These are phyloP conservation scores for Drosophila tristis DNA, from an alignment of 1,140 invertebrate species.

Conservation along the genomic window DNA sequence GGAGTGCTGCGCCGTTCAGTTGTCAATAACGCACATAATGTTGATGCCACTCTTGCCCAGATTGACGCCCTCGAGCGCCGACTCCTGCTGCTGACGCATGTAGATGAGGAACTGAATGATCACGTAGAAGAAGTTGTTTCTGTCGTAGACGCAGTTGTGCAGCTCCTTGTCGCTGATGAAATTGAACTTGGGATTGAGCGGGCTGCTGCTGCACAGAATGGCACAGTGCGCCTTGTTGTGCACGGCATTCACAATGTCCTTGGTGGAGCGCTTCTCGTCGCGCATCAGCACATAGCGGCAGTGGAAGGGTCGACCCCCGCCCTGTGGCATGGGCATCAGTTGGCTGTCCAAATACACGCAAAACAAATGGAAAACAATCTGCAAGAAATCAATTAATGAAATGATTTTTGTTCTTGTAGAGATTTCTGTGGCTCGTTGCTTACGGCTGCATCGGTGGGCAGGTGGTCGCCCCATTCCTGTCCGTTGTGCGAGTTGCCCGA, in stretches of 20 bases:
- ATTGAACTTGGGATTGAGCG: constrained; percentile 80
- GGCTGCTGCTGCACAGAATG: constrained; percentile 69
- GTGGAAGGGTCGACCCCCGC: constrained; percentile 91
- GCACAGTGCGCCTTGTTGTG: constrained; percentile 81
- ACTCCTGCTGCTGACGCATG: constrained; percentile 90
- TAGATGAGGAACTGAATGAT: constrained; percentile 91
- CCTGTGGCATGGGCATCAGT: constrained; percentile 90
- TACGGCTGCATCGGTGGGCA: constrained; percentile 92
- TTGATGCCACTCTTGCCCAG: constrained; percentile 91
- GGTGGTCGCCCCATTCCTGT: constrained; percentile 91
- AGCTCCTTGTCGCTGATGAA: constrained; percentile 84
- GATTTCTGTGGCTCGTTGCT: constrained; percentile 51
- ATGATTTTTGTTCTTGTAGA: no score
- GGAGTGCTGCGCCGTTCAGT: constrained; percentile 57
- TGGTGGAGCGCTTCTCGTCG: constrained; percentile 83
- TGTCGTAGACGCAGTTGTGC: constrained; percentile 86
- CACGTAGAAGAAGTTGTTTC: constrained; percentile 93
- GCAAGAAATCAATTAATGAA: background rate
- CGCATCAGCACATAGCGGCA: constrained; percentile 83
- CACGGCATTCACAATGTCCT: constrained; percentile 80
- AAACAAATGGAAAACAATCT: constrained; percentile 93
- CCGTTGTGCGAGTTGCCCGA: constrained; percentile 89
- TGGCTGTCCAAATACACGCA: constrained; percentile 93
- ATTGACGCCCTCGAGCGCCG: constrained; percentile 91
- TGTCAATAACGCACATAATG: constrained; percentile 90